Conservation (phyloP, 2,113 vertebrate genomes). For the Phalacrocorax aristotelis region DNA sequence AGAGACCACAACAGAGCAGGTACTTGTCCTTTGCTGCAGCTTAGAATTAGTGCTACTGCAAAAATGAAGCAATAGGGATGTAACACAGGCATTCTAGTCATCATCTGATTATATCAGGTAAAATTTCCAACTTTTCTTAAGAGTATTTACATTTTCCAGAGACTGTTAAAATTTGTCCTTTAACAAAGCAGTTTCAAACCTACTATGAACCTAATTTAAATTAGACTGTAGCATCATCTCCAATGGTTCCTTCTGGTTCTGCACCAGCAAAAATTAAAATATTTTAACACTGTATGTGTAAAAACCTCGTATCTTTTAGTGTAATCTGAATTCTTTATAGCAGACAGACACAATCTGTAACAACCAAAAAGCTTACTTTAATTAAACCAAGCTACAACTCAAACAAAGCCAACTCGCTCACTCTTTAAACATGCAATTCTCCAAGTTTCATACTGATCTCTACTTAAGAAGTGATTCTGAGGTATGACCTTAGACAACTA, state of each 20-base stretch:
- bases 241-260: neutral
- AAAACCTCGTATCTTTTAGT: neutral
- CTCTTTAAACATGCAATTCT: neutral
- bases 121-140: neutral
- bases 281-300: neutral
- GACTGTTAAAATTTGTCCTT: neutral
- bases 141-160: neutral
- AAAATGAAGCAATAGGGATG: neutral
- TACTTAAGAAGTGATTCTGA: neutral
- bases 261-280: neutral
- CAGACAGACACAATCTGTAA: neutral
- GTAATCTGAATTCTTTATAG: neutral
- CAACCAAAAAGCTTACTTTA: neutral
- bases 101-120: neutral
- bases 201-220: neutral
- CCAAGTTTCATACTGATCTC: neutral
- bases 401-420: neutral
- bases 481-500: neutral
- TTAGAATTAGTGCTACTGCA: neutral
- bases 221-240: neutral
- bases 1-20: neutral
- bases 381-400: neutral
- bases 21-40: neutral
- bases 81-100: neutral
- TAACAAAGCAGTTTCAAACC: neutral